These are phyloP conservation scores for Electrona antarctica DNA, from an alignment of 2,113 vertebrate species.

Conservation along the genomic window DNA sequence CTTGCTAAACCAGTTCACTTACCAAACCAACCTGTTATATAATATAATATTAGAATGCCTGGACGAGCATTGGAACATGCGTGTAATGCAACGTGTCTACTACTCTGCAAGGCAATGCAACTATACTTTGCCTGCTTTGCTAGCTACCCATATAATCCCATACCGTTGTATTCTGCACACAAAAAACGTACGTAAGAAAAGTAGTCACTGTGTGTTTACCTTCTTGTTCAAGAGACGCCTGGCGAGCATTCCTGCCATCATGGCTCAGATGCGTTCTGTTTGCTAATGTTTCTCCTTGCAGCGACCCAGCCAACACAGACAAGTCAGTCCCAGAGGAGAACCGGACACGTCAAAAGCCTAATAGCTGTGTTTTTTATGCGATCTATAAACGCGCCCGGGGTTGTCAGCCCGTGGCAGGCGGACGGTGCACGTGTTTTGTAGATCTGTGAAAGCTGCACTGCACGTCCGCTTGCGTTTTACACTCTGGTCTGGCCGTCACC, in stretches of 20 bases:
- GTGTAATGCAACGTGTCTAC: slow-evolving; percentile 18
- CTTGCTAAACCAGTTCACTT: neutral
- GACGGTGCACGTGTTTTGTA: neutral
- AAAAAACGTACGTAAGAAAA: neutral
- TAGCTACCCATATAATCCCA: no score
- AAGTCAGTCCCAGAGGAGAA: neutral
- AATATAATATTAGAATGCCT: neutral
- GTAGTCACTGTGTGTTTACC: slow-evolving; percentile 33
- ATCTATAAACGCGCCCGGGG: neutral
- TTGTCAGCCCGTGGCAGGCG: rapidly evolving
- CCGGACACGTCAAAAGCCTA: neutral
- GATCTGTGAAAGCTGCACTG: slow-evolving; percentile 12
- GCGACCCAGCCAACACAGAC: slow-evolving; percentile 31
- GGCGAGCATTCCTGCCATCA: slow-evolving; percentile 64
- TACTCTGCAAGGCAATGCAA: slow-evolving; percentile 33
- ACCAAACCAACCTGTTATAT: neutral
- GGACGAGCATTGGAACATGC: slow-evolving; percentile 22
- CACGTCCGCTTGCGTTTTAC: neutral
- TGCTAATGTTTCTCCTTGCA: slow-evolving; percentile 11
- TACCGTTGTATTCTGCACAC: neutral
- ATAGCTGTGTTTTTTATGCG: neutral
- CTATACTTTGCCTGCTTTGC: no score
- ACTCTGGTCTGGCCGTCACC: neutral
- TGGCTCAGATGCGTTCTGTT: neutral
- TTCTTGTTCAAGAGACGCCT: slow-evolving; percentile 52